Percentiles rank a stretch among this genome's conserved stretches.
Conservation (phyloP, 2,797 vertebrate species). For the Hyperoplus lanceolatus region DNA sequence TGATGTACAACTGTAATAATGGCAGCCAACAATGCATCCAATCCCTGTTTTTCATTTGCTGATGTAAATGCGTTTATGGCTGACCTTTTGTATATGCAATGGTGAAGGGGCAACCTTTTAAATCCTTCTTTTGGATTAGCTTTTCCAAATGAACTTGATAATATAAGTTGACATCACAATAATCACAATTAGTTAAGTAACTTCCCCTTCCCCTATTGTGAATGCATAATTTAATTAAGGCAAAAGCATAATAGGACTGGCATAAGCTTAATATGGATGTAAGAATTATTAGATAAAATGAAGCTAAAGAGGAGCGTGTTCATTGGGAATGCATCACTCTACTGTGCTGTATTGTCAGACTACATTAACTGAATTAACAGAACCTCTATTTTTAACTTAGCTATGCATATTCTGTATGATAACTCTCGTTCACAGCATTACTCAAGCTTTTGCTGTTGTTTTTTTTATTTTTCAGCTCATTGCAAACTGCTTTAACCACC, state of each 20-base stretch:
- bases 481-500: not conserved
- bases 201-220: constrained; percentile 21
- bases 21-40: constrained; percentile 35
- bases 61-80: constrained; percentile 35
- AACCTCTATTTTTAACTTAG: constrained; percentile 15
- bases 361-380: constrained; percentile 10
- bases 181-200: constrained; percentile 27
- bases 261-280: constrained; percentile 12
- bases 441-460: constrained; percentile 4
- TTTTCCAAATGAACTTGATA: not conserved
- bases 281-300: constrained; percentile 35
- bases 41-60: constrained; percentile 44
- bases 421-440: constrained; percentile 25
- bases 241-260: constrained; percentile 19
- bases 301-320: constrained; percentile 15
- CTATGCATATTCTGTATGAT: constrained; percentile 13
- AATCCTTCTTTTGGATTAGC: not conserved
- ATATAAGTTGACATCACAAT: constrained; percentile 23
- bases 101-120: not conserved
- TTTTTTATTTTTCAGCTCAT: constrained; percentile 12
- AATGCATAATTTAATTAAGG: constrained; percentile 57
- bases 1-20: constrained; percentile 58
- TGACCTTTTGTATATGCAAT: constrained; percentile 8
- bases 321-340: constrained; percentile 20
- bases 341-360: constrained; percentile 11